These are phyloP conservation scores for Sparus aurata DNA, from an alignment of 2,797 vertebrate species.

Conservation along the genomic window DNA sequence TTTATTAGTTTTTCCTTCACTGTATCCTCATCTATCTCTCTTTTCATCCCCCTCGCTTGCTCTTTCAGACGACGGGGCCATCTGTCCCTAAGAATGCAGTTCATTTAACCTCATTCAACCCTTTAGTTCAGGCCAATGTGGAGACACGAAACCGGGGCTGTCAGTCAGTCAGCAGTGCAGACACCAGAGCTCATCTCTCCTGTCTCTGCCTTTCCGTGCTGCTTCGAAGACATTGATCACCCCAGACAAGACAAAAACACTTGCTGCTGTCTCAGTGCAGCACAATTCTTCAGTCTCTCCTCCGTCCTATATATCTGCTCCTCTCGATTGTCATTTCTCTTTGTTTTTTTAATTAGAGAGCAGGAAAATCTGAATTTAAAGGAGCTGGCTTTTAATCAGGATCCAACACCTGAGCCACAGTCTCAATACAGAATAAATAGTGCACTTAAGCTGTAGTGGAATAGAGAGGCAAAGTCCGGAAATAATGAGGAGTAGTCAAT, in stretches of 20 bases:
- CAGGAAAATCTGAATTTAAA: slow-evolving; percentile 10
- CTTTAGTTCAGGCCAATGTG: slow-evolving; percentile 44
- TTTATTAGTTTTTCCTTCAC: slow-evolving; percentile 51
- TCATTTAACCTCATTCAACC: slow-evolving; percentile 57
- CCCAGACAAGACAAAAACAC: slow-evolving; percentile 64
- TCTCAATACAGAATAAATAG: neutral
- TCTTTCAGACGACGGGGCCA: slow-evolving; percentile 32
- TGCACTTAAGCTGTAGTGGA: neutral
- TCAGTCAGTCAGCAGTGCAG: slow-evolving; percentile 63
- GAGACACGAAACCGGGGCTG: slow-evolving; percentile 44
- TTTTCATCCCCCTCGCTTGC: slow-evolving; percentile 3
- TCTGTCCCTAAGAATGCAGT: slow-evolving; percentile 42
- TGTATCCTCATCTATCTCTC: slow-evolving; percentile 35
- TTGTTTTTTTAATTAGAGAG: slow-evolving; percentile 29
- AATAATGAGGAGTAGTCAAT: too few species aligned
- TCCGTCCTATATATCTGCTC: slow-evolving; percentile 11
- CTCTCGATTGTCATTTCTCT: slow-evolving; percentile 17
- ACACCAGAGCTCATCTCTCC: slow-evolving; percentile 48
- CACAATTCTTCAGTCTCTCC: slow-evolving; percentile 35
- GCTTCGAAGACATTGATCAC: slow-evolving; percentile 62
- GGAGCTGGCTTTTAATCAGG: neutral
- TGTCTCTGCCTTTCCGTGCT: slow-evolving; percentile 52
- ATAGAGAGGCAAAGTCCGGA: too few species aligned
- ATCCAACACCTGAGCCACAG: neutral
- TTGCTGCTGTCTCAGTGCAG: slow-evolving; percentile 61